phyloP scores from a whole-genome alignment of 2,888 invertebrate species.

The Tipula helvola region DNA sequence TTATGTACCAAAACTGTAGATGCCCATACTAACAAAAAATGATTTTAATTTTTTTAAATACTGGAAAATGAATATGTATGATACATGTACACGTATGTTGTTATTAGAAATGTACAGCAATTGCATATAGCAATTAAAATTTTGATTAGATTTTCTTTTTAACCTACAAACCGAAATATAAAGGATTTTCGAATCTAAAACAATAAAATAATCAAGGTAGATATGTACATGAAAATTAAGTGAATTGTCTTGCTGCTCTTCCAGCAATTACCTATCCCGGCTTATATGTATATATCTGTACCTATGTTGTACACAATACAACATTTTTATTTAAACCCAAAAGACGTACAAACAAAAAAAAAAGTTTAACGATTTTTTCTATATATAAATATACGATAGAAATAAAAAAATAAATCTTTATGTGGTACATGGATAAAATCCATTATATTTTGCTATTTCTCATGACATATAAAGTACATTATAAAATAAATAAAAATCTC shows the following conservation, averaged over 20 bases:
- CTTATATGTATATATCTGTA: neutral
- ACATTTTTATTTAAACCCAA: neutral
- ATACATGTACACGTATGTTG: neutral
- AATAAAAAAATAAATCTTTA: neutral
- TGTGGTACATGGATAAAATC: neutral
- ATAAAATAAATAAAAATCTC: neutral
- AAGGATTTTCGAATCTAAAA: neutral
- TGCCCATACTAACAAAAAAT: neutral
- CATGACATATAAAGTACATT: neutral
- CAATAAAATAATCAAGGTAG: neutral
- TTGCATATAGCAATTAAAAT: neutral
- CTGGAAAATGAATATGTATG: neutral
- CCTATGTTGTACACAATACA: neutral
- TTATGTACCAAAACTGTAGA: too few relatives aligned
- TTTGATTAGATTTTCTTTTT: too few relatives aligned
- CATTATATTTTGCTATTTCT: neutral
- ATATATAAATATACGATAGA: neutral
- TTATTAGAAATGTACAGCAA: neutral
- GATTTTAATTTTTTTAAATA: neutral
- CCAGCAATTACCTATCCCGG: neutral
- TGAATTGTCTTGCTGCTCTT: neutral
- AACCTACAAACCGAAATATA: neutral
- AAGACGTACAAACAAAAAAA: neutral
- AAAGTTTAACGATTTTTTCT: neutral
- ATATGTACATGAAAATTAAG: neutral